Base-by-base conservation (phyloP, 1,140 invertebrate genomes). In the Aphis gossypii region DNA sequence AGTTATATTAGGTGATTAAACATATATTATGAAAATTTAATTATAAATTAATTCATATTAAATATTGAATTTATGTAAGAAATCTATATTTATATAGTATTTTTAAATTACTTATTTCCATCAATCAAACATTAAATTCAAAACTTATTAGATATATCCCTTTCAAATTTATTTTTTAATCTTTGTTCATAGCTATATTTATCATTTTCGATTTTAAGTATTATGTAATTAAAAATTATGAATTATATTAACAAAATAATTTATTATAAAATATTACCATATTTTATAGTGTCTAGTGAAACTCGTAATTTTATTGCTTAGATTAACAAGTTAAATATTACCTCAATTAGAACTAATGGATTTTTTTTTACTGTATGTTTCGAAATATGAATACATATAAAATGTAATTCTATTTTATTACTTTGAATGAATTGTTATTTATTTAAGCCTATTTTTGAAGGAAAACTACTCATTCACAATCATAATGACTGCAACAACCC, bases 91-190 rank as follows among this genome's bases (percentile, higher is more conserved):
- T n/a, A 76, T 68, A n/a, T 68, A n/a, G n/a, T 68, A 68, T 11
- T 68, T 82, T 82, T 5, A 35, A 18, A 18, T 35, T 35, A 82
- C 20, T 82, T 7, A 38, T 82, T 38, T 82, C 38, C 6, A 35
- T 41, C 21, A 23, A 8, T 83, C 6, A 21, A 41, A 41, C 23
- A 38, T 84, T 84, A 84, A 84, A 44, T 44, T 44, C 23, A 44
- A 84, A 84, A 84, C 23, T 14, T 84, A 30, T 84, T 30, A 41
- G 23, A 25, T 48, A 5, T 41, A 14, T 30, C 35, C 41, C 5
- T n/a, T 48, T 48, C 44, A n/a, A 48, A 87, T 84, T 87, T 87
- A n/a, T 1, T 48, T 87, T 87, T 84, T 44, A 48, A 87, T 87
- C n/a, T 87, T 87, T 2, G 30, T 48, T n/a, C 14, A 48, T 87